These are phyloP conservation scores for Hydrozoanthus tunicans DNA, from an alignment of 64 coral and sea anemone genomes.

Conservation along the genomic window DNA sequence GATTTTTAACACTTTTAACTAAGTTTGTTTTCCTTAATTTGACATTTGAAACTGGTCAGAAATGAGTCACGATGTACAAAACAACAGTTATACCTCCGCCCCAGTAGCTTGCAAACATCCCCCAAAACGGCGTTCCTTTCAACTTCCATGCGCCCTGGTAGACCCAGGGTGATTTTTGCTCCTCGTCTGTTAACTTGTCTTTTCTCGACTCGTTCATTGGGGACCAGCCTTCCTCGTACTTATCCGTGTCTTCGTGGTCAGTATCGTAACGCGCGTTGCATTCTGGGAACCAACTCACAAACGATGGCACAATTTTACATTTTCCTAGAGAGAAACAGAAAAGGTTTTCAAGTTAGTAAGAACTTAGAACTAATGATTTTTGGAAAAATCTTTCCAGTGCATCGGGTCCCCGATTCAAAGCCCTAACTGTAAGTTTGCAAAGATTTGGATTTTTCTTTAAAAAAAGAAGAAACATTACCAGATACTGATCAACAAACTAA, in stretches of 20 bases:
- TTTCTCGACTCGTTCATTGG: conserved; percentile 36
- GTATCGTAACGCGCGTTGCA: conserved; percentile 63
- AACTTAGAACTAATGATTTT: background rate
- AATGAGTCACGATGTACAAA: no score
- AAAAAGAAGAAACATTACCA: no score
- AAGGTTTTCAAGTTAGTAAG: background rate
- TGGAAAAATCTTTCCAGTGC: background rate
- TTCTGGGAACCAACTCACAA: conserved; percentile 28
- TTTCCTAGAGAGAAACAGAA: background rate
- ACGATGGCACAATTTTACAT: conserved; percentile 19
- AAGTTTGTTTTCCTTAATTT: no score
- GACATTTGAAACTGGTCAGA: no score
- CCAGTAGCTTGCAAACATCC: conserved; percentile 75
- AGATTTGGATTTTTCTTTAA: no score
- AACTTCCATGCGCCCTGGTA: conserved; percentile 69
- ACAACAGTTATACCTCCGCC: conserved; percentile 56
- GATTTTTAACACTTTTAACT: no score
- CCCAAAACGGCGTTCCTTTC: conserved; percentile 81
- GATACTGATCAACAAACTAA: no score
- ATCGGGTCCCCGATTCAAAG: no score
- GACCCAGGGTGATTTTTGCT: conserved; percentile 69
- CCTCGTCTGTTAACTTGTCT: conserved; percentile 55
- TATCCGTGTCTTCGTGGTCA: conserved; percentile 62
- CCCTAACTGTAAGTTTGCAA: no score
- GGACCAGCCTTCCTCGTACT: conserved; percentile 57